Base-by-base conservation (phyloP, 2,888 invertebrate species). In the Ectemnius continuus region DNA sequence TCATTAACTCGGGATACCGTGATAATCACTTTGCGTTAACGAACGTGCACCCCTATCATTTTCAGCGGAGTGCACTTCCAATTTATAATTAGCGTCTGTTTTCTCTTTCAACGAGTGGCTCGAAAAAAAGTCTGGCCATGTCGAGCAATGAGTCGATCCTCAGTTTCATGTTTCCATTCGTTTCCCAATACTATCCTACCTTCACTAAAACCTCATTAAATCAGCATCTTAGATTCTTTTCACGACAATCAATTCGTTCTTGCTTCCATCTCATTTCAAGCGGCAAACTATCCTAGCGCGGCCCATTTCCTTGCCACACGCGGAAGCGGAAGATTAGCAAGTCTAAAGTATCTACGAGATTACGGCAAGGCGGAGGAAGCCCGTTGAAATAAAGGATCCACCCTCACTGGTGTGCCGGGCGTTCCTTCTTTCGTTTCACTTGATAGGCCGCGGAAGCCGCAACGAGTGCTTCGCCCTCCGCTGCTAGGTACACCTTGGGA, bases 301-400 rank as follows among this genome's bases (percentile, higher is more conserved):
- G 45, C 48, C 46, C 16, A 14, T 26, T 13, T 8, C 14, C 20
- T 47, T 36, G 26, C 61, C 46, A 11, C 52, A 26, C 28, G 63
- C 11, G 47, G 16, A 8, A 16, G 11, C 28, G 5, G 23, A 14
- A 57, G 60, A 11, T 65, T 64, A 73, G 67, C 36, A 36, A 75
- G 61, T 73, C 68, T 57, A 64, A 69, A 62, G 74, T 69, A 28
- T 47, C 45, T 14, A 56, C 4, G 65, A 66, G 62, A 69, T 74
- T 59, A 75, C 52, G 66, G 56, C 48, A 0, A 36, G 36, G 36
- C 5, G 36, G 8, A 11, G 11, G 36, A 36, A 36, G 4, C 36
- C 36, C 36, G 36, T 36, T 36, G 36, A 36, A 36, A 36, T 36
- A 36, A 36, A 36, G 36, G 36, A 36, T 36, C 11, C 36, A 36